Base-by-base conservation (phyloP, 2,888 invertebrate species). In the Drosophila macrospina region DNA sequence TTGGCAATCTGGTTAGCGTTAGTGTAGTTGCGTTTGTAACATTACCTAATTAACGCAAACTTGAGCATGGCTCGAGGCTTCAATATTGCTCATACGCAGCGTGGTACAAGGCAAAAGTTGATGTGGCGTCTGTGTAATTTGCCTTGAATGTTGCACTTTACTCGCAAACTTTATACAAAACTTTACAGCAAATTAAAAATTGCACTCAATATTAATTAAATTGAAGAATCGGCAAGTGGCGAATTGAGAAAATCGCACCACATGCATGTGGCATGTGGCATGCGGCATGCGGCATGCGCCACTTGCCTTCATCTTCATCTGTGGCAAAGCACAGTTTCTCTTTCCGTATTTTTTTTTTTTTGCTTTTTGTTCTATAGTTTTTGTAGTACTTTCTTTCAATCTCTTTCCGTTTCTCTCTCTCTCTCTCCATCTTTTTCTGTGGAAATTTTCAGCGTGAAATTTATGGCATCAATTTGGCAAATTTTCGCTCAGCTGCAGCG, bases 391-490 rank as follows among this genome's bases (percentile, higher is more conserved):
- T n/a, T n/a, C n/a, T n/a, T n/a, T n/a, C n/a, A n/a, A n/a, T n/a
- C n/a, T n/a, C n/a, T n/a, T n/a, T n/a, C n/a, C n/a, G n/a, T 48
- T 37, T 67, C 48, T 61, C 54, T 62, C 52, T 36, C 42, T 8
- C 4, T 13, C 39, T 42, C 11, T n/a, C n/a, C 13, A 11, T 34
- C 13, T 20, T 10, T 24, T 15, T 11, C 24, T 30, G 44, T 15
- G 24, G 20, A 47, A 74, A 66, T 54, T 68, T 69, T 63, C 47
- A 13, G 42, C 45, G n/a, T 8, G 7, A 51, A 81, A 86, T 85
- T 84, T 85, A 85, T 84, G 72, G 68, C 56, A 44, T 55, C 69
- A 79, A 71, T 79, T 86, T 79, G 75, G 69, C 56, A 81, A 86
- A 81, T 80, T 86, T 86, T 77, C 80, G 79, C 77, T 69, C 62